phyloP scores from a whole-genome alignment of 1,140 invertebrate genomes.

The Maconellicoccus hirsutus region DNA sequence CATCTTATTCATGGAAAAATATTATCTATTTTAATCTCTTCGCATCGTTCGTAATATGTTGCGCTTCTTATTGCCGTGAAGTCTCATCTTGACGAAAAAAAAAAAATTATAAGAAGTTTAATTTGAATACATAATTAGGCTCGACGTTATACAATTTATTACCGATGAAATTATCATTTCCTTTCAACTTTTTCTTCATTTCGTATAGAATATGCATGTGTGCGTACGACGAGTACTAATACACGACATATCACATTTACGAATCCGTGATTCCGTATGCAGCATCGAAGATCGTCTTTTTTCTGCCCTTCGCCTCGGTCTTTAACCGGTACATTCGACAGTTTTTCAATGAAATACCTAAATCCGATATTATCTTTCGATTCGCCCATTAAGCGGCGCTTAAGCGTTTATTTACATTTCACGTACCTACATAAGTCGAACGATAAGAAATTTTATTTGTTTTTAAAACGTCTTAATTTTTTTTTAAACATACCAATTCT shows the following conservation, averaged over 20 bases:
- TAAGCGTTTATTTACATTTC: neutral
- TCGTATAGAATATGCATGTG: neutral
- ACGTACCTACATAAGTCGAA: neutral
- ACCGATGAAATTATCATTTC: slow-evolving; percentile 6
- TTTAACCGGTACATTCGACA: neutral
- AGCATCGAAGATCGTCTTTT: too few relatives aligned
- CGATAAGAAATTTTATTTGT: slow-evolving; percentile 1
- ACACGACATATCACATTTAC: too few relatives aligned
- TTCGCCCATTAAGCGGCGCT: neutral
- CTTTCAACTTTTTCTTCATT: neutral
- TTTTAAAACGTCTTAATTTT: slow-evolving; percentile 10
- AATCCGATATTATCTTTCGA: neutral
- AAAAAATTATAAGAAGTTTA: neutral
- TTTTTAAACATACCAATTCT: neutral
- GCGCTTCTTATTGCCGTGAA: too few relatives aligned
- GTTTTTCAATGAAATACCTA: neutral
- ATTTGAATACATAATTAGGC: neutral
- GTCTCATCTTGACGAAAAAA: too few relatives aligned
- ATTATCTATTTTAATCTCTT: too few relatives aligned
- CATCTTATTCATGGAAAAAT: too few relatives aligned
- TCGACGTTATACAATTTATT: neutral
- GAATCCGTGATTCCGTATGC: too few relatives aligned
- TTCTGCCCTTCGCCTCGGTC: too few relatives aligned
- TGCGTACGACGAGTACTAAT: too few relatives aligned
- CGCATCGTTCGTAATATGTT: too few relatives aligned